Percentiles rank a stretch among this genome's conserved stretches.
Conservation (phyloP, 2,113 vertebrate species). For the Orcinus orca region DNA sequence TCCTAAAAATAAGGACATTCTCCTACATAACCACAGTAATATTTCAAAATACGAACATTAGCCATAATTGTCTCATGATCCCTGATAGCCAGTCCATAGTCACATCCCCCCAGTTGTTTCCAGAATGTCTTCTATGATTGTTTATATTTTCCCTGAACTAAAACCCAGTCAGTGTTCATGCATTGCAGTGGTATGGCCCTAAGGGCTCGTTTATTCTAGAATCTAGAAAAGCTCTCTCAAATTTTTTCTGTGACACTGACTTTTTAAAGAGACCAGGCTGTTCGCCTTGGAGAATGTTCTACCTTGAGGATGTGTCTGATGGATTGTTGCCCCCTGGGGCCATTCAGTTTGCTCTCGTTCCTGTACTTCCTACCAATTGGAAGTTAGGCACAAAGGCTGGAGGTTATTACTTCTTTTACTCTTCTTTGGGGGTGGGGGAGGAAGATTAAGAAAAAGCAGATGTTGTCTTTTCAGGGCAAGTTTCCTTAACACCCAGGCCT, state of each 20-base stretch:
- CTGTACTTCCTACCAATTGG: background rate
- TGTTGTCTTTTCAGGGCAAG: background rate
- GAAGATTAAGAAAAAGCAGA: background rate
- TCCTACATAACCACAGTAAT: background rate
- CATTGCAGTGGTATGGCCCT: background rate
- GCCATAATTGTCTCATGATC: background rate
- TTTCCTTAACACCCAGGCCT: background rate
- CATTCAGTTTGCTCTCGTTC: background rate
- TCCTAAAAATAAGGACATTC: background rate
- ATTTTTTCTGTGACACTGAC: background rate
- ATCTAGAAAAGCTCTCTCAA: background rate
- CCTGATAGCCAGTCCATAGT: background rate
- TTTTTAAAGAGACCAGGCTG: background rate
- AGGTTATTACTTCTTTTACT: background rate
- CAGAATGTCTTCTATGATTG: background rate
- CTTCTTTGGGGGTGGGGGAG: background rate
- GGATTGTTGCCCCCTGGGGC: background rate
- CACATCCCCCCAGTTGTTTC: background rate
- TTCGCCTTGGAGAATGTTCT: background rate
- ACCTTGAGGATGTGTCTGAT: background rate
- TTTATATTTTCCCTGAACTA: background rate
- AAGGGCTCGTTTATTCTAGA: background rate
- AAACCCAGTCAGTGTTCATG: background rate
- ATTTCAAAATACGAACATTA: background rate
- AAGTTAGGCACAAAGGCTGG: background rate